Evolutionary conservation across 2,113 vertebrate species (phyloP), one percentile per base, ranked within the genome.

Genomic region (Callospermophilus lateralis): DNA sequence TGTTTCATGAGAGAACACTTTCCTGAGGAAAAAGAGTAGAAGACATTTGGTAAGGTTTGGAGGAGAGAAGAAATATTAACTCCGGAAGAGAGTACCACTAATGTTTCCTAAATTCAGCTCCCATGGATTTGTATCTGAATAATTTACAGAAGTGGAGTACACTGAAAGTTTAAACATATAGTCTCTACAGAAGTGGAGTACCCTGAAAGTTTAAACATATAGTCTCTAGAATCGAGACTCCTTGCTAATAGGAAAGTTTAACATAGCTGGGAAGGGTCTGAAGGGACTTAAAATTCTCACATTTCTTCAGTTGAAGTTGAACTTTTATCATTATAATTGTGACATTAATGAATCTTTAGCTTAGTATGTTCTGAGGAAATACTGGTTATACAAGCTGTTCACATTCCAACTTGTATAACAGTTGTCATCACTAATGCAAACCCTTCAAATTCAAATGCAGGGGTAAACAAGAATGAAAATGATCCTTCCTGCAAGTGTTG

Each of bases 351-450:
- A 94, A 70, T 80, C 42, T 22, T 73, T 72, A 89, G 32, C n/a
- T 8, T 37, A 10, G 24, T 77, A 37, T 80, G 67, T 79, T 93
- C 91, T 87, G 11, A 89, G 70, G 58, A 93, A 94, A 90, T 72
- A 91, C 51, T 42, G 22, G 51, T 90, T 84, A 30, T 68, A 73
- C 73, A 87, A 91, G 92, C 51, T 79, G 15, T 67, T 93, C 70
- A 58, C 92, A 67, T 97, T 94, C 93, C 87, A 95, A 9, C 86
- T 83, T 87, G 77, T n/a, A 17, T 61, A 53, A 81, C 4, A 51
- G 48, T 70, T 95, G 86, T 93, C 93, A 90, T 95, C 79, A 45
- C 83, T 26, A 22, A 34, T 13, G 26, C 8, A 87, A 16, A 48
- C 80, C 67, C 87, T 95, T 95, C 78, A 67, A 15, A 89, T 85